Evolutionary conservation across 2,888 invertebrate species (phyloP), one percentile per base, ranked within the genome.

Genomic region (Eilema griseolum): DNA sequence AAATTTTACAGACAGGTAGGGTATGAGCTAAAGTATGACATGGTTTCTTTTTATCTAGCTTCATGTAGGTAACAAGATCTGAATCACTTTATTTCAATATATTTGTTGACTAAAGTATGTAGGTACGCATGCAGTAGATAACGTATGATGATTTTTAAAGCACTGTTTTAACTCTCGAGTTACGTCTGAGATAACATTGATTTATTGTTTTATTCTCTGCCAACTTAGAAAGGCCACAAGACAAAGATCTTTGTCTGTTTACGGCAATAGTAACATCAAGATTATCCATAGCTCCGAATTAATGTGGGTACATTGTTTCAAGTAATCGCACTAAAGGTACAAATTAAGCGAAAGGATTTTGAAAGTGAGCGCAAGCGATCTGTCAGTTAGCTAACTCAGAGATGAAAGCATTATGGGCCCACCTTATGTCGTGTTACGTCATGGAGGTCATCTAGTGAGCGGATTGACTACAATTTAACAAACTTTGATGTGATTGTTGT

Each of bases 301-400:
- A 61, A 75, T 72, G 66, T 71, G 71, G 71, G 63, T 70, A 72
- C 59, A 73, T 68, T 52, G 61, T 59, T 66, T 65, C 28, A 61
- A 65, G 64, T 73, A 69, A 72, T 69, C 28, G 61, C 65, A 66
- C 56, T 67, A 64, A 74, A 74, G 69, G 71, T 81, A 74, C 65
- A 74, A 78, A 77, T 77, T 76, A 76, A 85, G 86, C 87, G 86
- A 90, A 88, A 89, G 89, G 89, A 89, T 88, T 85, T 89, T 87
- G 88, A 90, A 92, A 92, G 91, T 91, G 89, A 90, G 87, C 80
- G 88, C 84, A 80, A 76, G 73, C 61, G 78, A 82, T 79, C 74
- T 71, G 75, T 78, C 70, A 77, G 82, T 87, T 88, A 84, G 85
- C 80, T 83, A 88, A 88, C 84, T 82, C 78, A 71, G 77, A 86